Percentiles rank a stretch among this genome's conserved stretches.
Conservation (phyloP, 2,797 vertebrate genomes). For the Lindbergichthys nudifrons region DNA sequence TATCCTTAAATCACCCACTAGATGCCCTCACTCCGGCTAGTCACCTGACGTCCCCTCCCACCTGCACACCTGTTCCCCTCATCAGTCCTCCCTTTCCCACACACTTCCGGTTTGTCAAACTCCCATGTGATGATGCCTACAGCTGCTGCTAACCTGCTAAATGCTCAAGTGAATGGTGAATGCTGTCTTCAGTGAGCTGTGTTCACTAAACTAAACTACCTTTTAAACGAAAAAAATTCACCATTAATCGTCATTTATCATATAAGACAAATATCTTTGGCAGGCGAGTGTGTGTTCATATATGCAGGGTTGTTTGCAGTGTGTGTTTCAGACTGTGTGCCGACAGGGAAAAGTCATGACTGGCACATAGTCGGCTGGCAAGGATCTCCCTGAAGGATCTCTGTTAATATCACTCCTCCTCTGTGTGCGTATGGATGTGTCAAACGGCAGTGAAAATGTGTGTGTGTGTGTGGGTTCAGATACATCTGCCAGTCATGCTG, state of each 20-base stretch:
- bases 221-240: background rate
- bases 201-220: background rate
- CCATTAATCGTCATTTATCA: background rate
- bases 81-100: background rate
- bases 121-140: background rate
- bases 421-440: conserved; percentile 9
- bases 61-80: conserved; percentile 2
- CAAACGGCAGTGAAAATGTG: conserved; percentile 22
- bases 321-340: background rate
- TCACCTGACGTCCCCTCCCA: background rate
- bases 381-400: conserved; percentile 66
- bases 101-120: background rate
- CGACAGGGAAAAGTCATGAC: conserved; percentile 33
- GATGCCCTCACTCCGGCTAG: background rate
- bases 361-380: conserved; percentile 40
- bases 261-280: background rate
- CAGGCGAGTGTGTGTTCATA: background rate
- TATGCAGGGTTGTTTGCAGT: conserved; percentile 13
- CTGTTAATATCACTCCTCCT: conserved; percentile 62
- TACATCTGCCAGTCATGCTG: conserved; percentile 50
- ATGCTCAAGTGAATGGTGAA: background rate
- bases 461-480: conserved; percentile 23
- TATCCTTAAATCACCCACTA: background rate
- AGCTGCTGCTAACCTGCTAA: background rate
- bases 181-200: background rate